Conservation (phyloP, 1,140 invertebrate species). For the Rhysida immarginata region DNA sequence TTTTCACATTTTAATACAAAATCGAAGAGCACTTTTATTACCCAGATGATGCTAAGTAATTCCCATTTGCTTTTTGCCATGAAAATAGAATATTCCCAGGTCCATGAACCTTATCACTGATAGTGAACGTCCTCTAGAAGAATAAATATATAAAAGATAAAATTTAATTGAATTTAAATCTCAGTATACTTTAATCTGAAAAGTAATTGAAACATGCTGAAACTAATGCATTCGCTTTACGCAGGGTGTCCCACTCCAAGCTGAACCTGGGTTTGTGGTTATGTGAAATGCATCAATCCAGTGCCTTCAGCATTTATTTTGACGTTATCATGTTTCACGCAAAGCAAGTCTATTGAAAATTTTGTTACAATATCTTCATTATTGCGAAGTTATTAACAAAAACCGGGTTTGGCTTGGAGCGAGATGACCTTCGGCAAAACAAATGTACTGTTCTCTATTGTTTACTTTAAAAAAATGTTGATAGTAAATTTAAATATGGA, state of each 20-base stretch:
- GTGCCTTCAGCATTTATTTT: neutral
- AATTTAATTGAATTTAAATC: neutral
- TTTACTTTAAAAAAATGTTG: too few relatives aligned
- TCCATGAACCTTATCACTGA: slow-evolving; percentile 28
- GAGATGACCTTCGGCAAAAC: too few relatives aligned
- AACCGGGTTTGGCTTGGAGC: too few relatives aligned
- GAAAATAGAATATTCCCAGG: slow-evolving; percentile 29
- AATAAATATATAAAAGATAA: neutral
- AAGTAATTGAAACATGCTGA: neutral
- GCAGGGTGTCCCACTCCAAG: too few relatives aligned
- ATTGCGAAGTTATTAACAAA: too few relatives aligned
- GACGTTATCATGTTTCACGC: neutral
- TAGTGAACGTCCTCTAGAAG: slow-evolving; percentile 22
- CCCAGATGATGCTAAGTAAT: slow-evolving; percentile 37
- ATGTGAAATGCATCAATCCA: neutral
- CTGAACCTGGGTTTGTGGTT: too few relatives aligned
- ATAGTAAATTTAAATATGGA: too few relatives aligned
- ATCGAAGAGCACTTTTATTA: slow-evolving; percentile 12
- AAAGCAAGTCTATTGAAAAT: too few relatives aligned
- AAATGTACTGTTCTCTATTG: too few relatives aligned
- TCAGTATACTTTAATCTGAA: neutral
- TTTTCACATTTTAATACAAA: neutral
- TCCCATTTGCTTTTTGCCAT: slow-evolving; percentile 36
- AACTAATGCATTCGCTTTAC: neutral
- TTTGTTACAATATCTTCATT: too few relatives aligned